Conservation (phyloP, 64 coral and sea anemone species). For the Pocillopora damicornis region DNA sequence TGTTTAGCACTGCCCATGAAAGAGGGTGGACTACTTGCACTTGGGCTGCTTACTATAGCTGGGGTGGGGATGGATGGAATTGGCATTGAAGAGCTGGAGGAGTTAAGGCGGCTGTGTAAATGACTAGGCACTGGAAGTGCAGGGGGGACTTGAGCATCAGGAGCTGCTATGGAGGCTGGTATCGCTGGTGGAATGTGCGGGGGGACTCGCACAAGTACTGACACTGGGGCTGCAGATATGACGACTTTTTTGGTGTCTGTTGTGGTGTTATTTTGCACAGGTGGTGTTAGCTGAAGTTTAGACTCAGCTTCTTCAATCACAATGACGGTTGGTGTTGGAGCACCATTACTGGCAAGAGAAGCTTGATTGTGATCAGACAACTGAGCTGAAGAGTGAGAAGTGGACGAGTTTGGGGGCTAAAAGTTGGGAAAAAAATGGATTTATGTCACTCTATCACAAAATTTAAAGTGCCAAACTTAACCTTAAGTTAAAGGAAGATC, state of each 20-base stretch:
- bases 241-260: constrained; percentile 43
- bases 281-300: constrained; percentile 3
- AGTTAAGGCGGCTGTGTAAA: constrained; percentile 51
- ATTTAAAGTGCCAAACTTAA: too few relatives aligned
- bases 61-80: constrained; percentile 92
- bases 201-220: constrained; percentile 81
- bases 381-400: constrained; percentile 9
- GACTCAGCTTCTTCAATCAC: constrained; percentile 13
- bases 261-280: constrained; percentile 8
- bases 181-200: constrained; percentile 66
- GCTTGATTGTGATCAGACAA: constrained; percentile 14
- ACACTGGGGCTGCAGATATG: constrained; percentile 64
- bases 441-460: background rate
- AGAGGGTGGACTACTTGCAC: constrained; percentile 65
- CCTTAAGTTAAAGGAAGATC: too few relatives aligned
- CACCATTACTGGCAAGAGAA: constrained; percentile 18
- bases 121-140: constrained; percentile 82
- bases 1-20: constrained; percentile 94
- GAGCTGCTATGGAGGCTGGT: constrained; percentile 89
- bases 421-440: background rate
- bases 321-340: constrained; percentile 25
- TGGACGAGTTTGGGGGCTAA: constrained; percentile 1
- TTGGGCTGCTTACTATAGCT: constrained; percentile 91
- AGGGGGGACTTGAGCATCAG: constrained; percentile 77
- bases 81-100: constrained; percentile 59